These are phyloP conservation scores for Gobius niger DNA, from an alignment of 2,113 vertebrate genomes.

Conservation along the genomic window DNA sequence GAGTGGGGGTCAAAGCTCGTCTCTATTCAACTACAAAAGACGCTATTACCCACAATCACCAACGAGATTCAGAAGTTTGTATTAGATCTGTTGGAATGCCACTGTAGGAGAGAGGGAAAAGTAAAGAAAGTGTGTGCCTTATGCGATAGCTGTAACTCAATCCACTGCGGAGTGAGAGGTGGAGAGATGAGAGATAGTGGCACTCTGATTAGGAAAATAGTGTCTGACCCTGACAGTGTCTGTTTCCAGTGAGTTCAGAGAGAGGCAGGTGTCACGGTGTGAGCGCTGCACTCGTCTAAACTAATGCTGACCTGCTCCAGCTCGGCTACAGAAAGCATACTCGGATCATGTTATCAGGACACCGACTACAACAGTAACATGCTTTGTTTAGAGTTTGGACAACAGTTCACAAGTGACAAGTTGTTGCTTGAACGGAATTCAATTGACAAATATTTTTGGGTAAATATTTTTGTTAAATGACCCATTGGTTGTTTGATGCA, in stretches of 20 bases:
- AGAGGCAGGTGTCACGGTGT: conserved; percentile 55
- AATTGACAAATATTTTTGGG: too few relatives aligned
- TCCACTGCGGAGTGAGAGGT: conserved; percentile 62
- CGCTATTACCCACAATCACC: conserved; percentile 68
- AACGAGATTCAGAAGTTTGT: conserved; percentile 61
- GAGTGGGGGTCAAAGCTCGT: conserved; percentile 62
- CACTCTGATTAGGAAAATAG: conserved; percentile 71
- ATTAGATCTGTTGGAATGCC: conserved; percentile 52
- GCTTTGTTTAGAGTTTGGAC: conserved; percentile 27
- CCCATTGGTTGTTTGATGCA: too few relatives aligned
- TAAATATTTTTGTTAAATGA: conserved; percentile 11
- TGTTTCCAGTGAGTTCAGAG: conserved; percentile 63
- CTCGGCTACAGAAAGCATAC: conserved; percentile 56
- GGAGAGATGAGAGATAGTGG: conserved; percentile 66
- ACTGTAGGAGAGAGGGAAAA: conserved; percentile 50
- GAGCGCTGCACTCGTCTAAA: conserved; percentile 71
- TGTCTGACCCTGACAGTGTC: conserved; percentile 58
- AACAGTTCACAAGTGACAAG: neutral
- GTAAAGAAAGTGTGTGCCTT: conserved; percentile 30
- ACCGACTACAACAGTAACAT: conserved; percentile 54
- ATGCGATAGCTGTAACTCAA: conserved; percentile 55
- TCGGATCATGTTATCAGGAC: conserved; percentile 51
- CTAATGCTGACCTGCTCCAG: conserved; percentile 70
- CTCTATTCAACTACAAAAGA: conserved; percentile 70
- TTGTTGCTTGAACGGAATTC: neutral